These are phyloP conservation scores for Cenopis cana DNA, from an alignment of 2,888 invertebrate genomes.

Conservation along the genomic window DNA sequence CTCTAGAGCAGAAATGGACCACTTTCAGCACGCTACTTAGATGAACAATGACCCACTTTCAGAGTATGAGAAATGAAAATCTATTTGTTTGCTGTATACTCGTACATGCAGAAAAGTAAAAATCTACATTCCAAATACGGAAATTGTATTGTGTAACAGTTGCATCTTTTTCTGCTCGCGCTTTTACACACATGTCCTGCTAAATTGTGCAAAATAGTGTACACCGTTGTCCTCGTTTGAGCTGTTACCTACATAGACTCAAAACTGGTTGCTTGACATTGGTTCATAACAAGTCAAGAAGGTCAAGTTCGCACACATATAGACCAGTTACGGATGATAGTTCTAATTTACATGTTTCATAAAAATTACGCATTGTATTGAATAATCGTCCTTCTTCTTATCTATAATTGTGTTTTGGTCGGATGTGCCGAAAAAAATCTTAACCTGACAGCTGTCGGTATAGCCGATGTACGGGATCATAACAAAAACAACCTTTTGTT, in stretches of 20 bases:
- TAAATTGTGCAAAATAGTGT: not conserved
- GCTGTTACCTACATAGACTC: conserved; percentile 18
- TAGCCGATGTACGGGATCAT: too few relatives aligned
- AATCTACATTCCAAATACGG: too few relatives aligned
- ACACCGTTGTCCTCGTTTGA: not conserved
- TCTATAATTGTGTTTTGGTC: not conserved
- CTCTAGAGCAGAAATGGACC: too few relatives aligned
- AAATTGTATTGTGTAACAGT: too few relatives aligned
- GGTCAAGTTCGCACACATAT: conserved; percentile 35
- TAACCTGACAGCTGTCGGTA: too few relatives aligned
- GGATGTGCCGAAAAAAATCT: too few relatives aligned
- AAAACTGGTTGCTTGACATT: conserved; percentile 34
- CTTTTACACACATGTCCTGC: not conserved
- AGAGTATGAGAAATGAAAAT: too few relatives aligned
- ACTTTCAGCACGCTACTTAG: too few relatives aligned
- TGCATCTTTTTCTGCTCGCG: not conserved
- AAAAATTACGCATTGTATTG: not conserved
- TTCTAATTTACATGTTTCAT: conserved; percentile 7
- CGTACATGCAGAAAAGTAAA: too few relatives aligned
- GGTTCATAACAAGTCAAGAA: conserved; percentile 22
- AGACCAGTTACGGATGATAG: conserved; percentile 13
- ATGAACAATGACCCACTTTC: too few relatives aligned
- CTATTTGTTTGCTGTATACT: too few relatives aligned
- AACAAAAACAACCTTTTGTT: too few relatives aligned
- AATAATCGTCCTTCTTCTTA: not conserved